phyloP scores from a whole-genome alignment of 2,797 vertebrate species.

The Chloroceryle amazona region DNA sequence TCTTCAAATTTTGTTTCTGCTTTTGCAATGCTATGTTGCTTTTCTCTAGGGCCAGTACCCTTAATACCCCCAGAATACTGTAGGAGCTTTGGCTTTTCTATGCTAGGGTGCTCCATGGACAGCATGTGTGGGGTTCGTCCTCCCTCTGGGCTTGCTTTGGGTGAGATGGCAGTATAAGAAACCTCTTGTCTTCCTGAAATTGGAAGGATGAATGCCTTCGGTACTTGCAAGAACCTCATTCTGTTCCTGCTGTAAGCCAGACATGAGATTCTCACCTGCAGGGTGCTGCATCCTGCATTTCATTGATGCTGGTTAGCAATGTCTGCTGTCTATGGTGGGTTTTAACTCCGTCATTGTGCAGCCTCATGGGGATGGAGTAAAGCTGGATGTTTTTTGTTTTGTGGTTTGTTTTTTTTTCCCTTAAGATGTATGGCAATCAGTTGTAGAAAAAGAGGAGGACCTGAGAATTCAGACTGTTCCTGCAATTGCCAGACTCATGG shows the following conservation, averaged over 20 bases:
- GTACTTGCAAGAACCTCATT: neutral
- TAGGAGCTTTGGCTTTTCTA: neutral
- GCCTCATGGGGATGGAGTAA: neutral
- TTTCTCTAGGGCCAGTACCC: neutral
- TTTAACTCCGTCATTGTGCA: neutral
- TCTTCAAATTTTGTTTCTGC: neutral
- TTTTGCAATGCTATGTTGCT: neutral
- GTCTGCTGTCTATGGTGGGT: neutral
- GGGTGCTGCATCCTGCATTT: neutral
- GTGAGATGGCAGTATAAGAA: neutral
- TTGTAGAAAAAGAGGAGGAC: neutral
- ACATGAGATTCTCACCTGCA: neutral
- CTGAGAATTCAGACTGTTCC: neutral
- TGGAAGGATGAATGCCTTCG: neutral
- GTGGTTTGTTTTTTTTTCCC: neutral
- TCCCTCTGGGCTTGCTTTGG: neutral
- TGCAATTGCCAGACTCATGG: neutral
- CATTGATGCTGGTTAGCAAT: neutral
- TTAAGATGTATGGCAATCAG: neutral
- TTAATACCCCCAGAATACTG: neutral
- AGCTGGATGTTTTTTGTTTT: neutral
- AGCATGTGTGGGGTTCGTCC: neutral
- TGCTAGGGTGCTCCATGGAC: neutral
- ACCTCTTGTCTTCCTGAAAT: fast-evolving
- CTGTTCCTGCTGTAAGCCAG: neutral